A percentile compares a stretch with the other conserved stretches of the same genome.
Evolutionary conservation across 2,113 vertebrate genomes (phyloP).

Genomic region (Hydrochoerus hydrochaeris): DNA sequence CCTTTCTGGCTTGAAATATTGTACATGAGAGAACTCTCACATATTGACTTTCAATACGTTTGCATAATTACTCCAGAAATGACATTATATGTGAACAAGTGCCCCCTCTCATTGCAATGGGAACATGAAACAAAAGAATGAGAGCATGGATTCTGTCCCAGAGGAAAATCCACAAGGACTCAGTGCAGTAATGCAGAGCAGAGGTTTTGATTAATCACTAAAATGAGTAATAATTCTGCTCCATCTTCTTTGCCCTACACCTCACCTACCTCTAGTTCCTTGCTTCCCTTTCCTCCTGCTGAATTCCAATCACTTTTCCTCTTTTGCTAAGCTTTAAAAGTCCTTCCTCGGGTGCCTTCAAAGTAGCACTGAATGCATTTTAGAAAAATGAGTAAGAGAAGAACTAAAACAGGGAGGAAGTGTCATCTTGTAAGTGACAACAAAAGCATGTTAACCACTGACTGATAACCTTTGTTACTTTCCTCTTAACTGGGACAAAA

Average conservation of each 20-base stretch:
- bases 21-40: constrained; percentile 37
- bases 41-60: neutral
- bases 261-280: neutral
- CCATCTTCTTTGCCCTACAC: neutral
- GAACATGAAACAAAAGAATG: constrained; percentile 7
- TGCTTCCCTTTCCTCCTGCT: neutral
- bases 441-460: neutral
- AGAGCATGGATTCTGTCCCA: neutral
- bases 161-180: neutral
- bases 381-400: constrained; percentile 15
- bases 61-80: constrained; percentile 37
- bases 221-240: neutral
- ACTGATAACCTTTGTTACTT: neutral
- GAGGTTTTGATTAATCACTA: constrained; percentile 21
- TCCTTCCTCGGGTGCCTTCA: neutral
- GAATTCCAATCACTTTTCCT: constrained; percentile 14
- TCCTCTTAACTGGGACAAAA: neutral
- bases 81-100: neutral
- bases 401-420: neutral
- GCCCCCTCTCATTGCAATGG: neutral
- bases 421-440: neutral
- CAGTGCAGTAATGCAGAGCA: neutral
- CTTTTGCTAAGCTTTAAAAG: neutral
- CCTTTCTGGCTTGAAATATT: constrained; percentile 42
- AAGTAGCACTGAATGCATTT: neutral